Evolutionary conservation across 2,113 vertebrate species (phyloP).

Genomic region (Caracal caracal): DNA sequence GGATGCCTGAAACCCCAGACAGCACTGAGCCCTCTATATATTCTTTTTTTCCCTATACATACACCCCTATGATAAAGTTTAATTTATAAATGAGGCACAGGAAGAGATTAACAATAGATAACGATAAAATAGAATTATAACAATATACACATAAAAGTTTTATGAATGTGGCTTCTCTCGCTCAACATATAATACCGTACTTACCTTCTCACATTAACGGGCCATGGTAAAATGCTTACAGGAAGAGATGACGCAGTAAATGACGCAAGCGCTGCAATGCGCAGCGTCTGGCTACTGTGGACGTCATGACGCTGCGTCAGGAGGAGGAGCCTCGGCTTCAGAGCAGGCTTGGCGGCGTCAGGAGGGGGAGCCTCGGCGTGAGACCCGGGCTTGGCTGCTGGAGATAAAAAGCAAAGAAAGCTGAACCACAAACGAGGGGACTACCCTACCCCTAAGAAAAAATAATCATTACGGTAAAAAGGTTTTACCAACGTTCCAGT

Average conservation of each 20-base stretch:
- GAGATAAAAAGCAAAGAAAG: background rate
- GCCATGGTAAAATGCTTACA: rapidly evolving
- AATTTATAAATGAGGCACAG: background rate
- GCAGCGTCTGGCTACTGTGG: background rate
- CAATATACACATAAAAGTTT: background rate
- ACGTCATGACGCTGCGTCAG: background rate
- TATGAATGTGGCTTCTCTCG: background rate
- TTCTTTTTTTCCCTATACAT: no score
- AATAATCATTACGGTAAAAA: background rate
- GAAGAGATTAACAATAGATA: background rate
- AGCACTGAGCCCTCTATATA: background rate
- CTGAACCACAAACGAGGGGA: background rate
- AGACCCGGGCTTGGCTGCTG: rapidly evolving
- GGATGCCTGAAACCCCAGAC: background rate
- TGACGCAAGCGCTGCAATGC: background rate
- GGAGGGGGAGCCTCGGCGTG: background rate
- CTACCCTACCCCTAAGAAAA: background rate
- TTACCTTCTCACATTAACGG: background rate
- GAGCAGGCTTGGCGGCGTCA: background rate
- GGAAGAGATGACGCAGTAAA: background rate
- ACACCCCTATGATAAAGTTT: background rate
- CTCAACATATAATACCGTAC: background rate
- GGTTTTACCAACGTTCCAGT: background rate
- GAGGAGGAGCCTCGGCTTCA: background rate
- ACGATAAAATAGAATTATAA: background rate